phyloP scores from a whole-genome alignment of 2,888 invertebrate genomes.

The Neelides folsomi region DNA sequence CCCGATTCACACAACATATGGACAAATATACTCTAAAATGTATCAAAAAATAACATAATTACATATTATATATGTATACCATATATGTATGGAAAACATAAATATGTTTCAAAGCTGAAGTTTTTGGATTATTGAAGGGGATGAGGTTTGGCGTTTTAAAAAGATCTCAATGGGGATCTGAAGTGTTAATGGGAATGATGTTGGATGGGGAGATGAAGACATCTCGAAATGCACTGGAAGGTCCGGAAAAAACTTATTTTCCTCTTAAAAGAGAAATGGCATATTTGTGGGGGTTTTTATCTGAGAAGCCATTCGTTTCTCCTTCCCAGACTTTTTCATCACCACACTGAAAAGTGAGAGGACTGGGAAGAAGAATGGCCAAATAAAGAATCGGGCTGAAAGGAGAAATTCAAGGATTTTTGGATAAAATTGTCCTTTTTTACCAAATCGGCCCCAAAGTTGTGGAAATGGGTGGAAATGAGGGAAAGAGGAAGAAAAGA shows the following conservation, averaged over 20 bases:
- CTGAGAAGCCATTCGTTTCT: slow-evolving; percentile 14
- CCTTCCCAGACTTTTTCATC: slow-evolving; percentile 9
- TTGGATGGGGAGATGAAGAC: background rate
- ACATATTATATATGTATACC: too few species aligned
- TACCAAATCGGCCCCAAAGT: too few species aligned
- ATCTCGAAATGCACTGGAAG: background rate
- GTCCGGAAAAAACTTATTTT: slow-evolving; percentile 16
- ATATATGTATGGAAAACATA: too few species aligned
- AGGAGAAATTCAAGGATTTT: background rate
- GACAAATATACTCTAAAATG: too few species aligned
- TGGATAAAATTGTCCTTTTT: too few species aligned
- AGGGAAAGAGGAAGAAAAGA: slow-evolving; percentile 14
- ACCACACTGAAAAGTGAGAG: slow-evolving; percentile 9
- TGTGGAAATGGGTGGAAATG: slow-evolving; percentile 10
- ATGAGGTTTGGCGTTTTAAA: too few species aligned
- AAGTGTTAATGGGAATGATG: slow-evolving; percentile 6
- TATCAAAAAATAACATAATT: too few species aligned
- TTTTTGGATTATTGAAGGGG: too few species aligned
- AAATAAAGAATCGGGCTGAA: background rate
- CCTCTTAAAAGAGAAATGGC: slow-evolving; percentile 14
- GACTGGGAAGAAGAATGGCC: background rate
- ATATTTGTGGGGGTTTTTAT: slow-evolving; percentile 15
- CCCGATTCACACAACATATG: too few species aligned
- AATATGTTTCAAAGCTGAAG: too few species aligned
- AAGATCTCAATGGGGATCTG: too few species aligned